phyloP scores from a whole-genome alignment of 2,888 invertebrate species.

The Endomychus coccineus region DNA sequence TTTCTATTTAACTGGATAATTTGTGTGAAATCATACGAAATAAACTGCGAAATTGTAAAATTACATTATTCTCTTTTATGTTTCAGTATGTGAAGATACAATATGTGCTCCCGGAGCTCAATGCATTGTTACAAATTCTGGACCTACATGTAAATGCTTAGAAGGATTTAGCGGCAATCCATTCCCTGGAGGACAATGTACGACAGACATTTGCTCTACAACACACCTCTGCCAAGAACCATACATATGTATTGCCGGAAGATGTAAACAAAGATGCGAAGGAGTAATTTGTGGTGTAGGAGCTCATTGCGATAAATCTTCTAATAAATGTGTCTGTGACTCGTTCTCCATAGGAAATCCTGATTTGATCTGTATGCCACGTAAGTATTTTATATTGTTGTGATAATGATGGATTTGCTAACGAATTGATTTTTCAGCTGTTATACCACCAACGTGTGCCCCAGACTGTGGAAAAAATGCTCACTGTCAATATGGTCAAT shows the following conservation, averaged over 20 bases:
- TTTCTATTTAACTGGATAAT: too few species aligned
- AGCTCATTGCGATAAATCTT: constrained; percentile 72
- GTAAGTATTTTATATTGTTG: constrained; percentile 52
- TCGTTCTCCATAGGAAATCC: constrained; percentile 85
- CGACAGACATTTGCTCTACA: constrained; percentile 73
- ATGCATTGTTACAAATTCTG: constrained; percentile 75
- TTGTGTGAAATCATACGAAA: too few species aligned
- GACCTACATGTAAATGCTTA: constrained; percentile 82
- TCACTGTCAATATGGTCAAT: constrained; percentile 76
- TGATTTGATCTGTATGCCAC: constrained; percentile 83
- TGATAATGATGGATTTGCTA: neutral
- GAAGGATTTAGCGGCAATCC: constrained; percentile 85
- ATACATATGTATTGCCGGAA: constrained; percentile 75
- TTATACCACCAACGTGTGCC: constrained; percentile 67
- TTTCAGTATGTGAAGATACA: constrained; percentile 65
- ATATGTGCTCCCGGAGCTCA: constrained; percentile 77
- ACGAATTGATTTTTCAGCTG: constrained; percentile 49
- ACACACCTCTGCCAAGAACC: constrained; percentile 70
- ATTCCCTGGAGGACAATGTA: constrained; percentile 82
- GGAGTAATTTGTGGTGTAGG: constrained; percentile 82
- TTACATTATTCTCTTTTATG: too few species aligned
- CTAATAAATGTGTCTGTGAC: constrained; percentile 80
- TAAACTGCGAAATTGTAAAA: too few species aligned
- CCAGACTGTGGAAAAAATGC: constrained; percentile 78
- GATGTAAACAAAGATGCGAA: constrained; percentile 84